Percentiles rank a stretch among this genome's conserved stretches.
Conservation (phyloP, 2,888 invertebrate species). For the Sthenelais limicola region DNA sequence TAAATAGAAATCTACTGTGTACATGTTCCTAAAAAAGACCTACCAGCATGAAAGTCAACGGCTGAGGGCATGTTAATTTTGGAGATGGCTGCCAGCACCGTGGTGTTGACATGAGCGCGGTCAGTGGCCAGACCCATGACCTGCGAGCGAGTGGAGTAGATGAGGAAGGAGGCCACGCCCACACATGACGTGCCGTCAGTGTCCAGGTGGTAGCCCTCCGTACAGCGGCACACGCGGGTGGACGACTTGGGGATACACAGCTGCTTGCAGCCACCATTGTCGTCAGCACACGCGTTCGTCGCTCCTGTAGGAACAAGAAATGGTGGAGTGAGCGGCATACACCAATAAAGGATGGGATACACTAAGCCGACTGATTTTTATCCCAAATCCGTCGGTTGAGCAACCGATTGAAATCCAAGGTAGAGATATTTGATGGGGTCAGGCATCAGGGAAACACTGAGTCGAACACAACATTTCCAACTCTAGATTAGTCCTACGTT, state of each 20-base stretch:
- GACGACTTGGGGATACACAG: slow-evolving; percentile 79
- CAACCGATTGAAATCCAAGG: too few relatives aligned
- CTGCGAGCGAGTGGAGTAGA: slow-evolving; percentile 85
- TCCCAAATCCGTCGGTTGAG: too few relatives aligned
- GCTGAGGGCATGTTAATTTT: slow-evolving; percentile 83
- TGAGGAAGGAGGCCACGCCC: slow-evolving; percentile 77
- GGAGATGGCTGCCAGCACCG: slow-evolving; percentile 81
- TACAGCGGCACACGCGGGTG: slow-evolving; percentile 86
- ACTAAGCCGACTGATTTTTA: too few relatives aligned
- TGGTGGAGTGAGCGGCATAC: too few relatives aligned
- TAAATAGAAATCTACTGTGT: too few relatives aligned
- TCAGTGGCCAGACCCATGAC: slow-evolving; percentile 79
- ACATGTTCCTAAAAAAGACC: too few relatives aligned
- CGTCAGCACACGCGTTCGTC: slow-evolving; percentile 76
- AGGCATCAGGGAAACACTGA: too few relatives aligned
- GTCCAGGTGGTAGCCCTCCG: slow-evolving; percentile 80
- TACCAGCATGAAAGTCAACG: slow-evolving; percentile 80
- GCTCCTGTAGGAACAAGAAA: background rate
- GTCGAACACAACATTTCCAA: too few relatives aligned
- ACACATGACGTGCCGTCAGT: slow-evolving; percentile 40
- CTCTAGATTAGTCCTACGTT: too few relatives aligned
- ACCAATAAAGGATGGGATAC: too few relatives aligned
- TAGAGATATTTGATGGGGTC: too few relatives aligned
- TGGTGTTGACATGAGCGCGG: slow-evolving; percentile 61
- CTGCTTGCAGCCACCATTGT: slow-evolving; percentile 81